Evolutionary conservation across 1,140 invertebrate species (phyloP), one percentile per base, ranked within the genome.

Genomic region (Triops cancriformis): DNA sequence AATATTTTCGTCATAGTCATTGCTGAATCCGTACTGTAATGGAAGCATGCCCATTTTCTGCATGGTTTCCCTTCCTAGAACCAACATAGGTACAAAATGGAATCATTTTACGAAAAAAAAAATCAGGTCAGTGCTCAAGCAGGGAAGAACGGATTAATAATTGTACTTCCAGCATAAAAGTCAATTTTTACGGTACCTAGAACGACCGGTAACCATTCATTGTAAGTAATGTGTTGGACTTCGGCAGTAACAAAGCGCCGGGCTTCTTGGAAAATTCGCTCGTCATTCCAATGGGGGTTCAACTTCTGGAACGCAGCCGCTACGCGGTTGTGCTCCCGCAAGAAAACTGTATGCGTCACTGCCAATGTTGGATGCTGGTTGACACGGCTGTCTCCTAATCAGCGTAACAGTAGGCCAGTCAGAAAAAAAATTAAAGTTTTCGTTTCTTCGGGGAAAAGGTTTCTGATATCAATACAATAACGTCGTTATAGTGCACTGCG

Each of bases 151-250:
- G 73, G 18, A 18, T 74, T 31, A 27, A 11, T 27, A 5, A 74
- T 27, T 27, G 27, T 74, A 26, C 73, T 41, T 27, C 18, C 26
- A 43, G 37, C 11, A 76, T 51, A 26, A 42, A 76, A 42, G 18
- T 4, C 11, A 26, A 76, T n/a, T 41, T 45, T 26, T 41, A 76
- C 11, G 37, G 82, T 78, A 87, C 89, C 88, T 74, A 92, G 85
- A 31, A 91, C 85, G 7, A 87, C 80, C 6, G 90, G 90, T 64
- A 92, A 82, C 85, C 87, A 91, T 82, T 91, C 90, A 79, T 88
- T 87, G 81, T 90, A 92, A 0, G 89, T 89, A 42, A 92, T 89
- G 79, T 91, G 85, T 82, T 90, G 88, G 23, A 87, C 81, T 80
- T 87, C 82, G 7, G 86, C 88, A 26, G 85, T 83, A 0, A 88